A percentile compares a stretch with the other conserved stretches of the same genome.
These are phyloP conservation scores for Chaetophractus vellerosus DNA, from an alignment of 2,797 vertebrate genomes.

Conservation along the genomic window DNA sequence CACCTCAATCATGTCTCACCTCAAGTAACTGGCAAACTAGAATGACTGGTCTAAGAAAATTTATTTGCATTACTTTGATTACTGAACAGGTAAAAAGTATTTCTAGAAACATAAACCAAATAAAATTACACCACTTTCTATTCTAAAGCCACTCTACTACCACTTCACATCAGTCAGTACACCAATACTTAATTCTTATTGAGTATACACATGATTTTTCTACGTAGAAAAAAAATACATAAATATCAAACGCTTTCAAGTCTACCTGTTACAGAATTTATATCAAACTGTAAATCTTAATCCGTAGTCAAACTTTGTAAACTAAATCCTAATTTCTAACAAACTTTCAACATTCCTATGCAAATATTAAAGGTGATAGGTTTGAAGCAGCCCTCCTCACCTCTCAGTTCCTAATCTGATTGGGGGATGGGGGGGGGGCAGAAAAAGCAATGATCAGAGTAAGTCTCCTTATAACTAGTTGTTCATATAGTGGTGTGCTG, in stretches of 20 bases:
- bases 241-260: conserved; percentile 25
- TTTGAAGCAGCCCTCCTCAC: not conserved
- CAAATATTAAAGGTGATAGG: not conserved
- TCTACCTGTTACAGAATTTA: not conserved
- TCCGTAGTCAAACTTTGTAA: not conserved
- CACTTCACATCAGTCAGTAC: not conserved
- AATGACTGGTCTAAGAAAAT: not conserved
- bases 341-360: conserved; percentile 59
- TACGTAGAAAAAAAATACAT: not conserved
- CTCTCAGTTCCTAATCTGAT: conserved; percentile 1
- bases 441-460: not conserved
- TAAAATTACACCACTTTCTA: not conserved
- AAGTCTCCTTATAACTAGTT: no score
- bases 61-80: not conserved
- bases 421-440: not conserved
- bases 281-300: not conserved
- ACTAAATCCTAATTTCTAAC: conserved; percentile 23
- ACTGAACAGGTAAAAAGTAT: not conserved
- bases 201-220: not conserved
- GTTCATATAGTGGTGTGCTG: not conserved
- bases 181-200: conserved; percentile 49
- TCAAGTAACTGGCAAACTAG: not conserved
- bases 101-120: conserved; percentile 33
- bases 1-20: not conserved
- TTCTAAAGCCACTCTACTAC: not conserved